Base-by-base conservation (phyloP, 37 sponge, comb jelly and placozoan genomes). In the Sycon ciliatum region DNA sequence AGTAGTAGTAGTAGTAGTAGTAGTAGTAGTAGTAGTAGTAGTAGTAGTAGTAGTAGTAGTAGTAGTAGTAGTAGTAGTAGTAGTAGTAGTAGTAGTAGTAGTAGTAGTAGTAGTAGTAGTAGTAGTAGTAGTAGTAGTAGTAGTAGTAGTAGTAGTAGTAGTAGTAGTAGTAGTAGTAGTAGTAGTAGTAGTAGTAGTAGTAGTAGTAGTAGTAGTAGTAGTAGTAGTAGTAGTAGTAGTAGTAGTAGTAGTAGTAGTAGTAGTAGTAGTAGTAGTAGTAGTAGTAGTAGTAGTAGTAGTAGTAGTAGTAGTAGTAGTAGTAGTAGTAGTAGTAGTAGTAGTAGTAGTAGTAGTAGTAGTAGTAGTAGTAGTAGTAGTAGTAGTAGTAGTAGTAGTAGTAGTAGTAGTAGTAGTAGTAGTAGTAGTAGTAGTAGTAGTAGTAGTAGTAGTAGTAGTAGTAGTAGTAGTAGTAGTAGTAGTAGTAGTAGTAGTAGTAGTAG, bases 1-100 rank as follows among this genome's bases (percentile, higher is more conserved):
- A 46, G 52, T 46, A 46, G 52, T 46, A 46, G 52, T 46, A 46
- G 52, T 46, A 46, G 52, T 46, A 46, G 52, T 46, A 46, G 52
- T 46, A 46, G 52, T 46, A 46, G 52, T 46, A 46, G 52, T 46
- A 46, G 52, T 46, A 46, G 52, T 46, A 46, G 52, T 46, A 46
- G 52, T 46, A 46, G 52, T 46, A 46, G 52, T 46, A 46, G 52
- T 46, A 46, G 52, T 46, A 46, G 52, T 46, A 46, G 52, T 46
- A 46, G 52, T 46, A 46, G 52, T 46, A 46, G 52, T 46, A 46
- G 52, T 46, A 46, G 52, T 46, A 46, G 52, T 46, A 46, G 52
- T 46, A 46, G 52, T 46, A 46, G 52, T 46, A 46, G 52, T 46
- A 46, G 52, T 46, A 46, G 52, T 46, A 46, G 52, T 46, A 46